phyloP scores from a whole-genome alignment of 1,140 invertebrate species.

The Teleogryllus occipitalis region DNA sequence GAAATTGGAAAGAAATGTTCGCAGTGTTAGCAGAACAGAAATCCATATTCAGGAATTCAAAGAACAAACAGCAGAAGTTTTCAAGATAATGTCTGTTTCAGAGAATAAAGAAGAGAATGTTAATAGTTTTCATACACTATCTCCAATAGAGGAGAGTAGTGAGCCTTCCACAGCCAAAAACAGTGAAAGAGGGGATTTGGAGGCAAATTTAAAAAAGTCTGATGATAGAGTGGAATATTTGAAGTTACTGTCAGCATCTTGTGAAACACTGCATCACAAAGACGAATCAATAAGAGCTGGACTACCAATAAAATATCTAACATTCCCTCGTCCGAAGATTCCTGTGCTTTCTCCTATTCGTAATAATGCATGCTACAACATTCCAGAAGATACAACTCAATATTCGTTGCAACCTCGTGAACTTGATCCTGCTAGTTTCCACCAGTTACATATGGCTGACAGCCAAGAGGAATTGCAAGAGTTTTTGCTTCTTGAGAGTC shows the following conservation, averaged over 20 bases:
- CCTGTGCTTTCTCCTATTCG: slow-evolving; percentile 28
- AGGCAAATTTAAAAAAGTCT: background rate
- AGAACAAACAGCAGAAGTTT: slow-evolving; percentile 11
- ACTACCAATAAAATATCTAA: slow-evolving; percentile 37
- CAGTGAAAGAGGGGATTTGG: slow-evolving; percentile 30
- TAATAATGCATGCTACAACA: slow-evolving; percentile 28
- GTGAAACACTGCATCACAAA: slow-evolving; percentile 23
- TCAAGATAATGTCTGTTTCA: slow-evolving; percentile 12
- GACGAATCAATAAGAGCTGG: slow-evolving; percentile 8
- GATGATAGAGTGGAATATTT: background rate
- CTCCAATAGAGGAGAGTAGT: slow-evolving; percentile 50
- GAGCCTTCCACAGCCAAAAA: slow-evolving; percentile 43
- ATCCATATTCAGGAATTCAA: slow-evolving; percentile 11
- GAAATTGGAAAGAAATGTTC: background rate
- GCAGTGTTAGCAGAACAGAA: background rate
- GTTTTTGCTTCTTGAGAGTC: slow-evolving; percentile 53
- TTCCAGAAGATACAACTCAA: slow-evolving; percentile 35
- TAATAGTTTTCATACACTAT: slow-evolving; percentile 36
- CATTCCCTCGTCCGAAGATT: slow-evolving; percentile 43
- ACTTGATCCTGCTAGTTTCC: slow-evolving; percentile 47
- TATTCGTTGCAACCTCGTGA: slow-evolving; percentile 50
- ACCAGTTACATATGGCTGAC: slow-evolving; percentile 49
- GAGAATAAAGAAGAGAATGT: slow-evolving; percentile 11
- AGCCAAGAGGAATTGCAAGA: slow-evolving; percentile 57
- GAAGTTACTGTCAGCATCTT: slow-evolving; percentile 25